Evolutionary conservation across 1,140 invertebrate genomes (phyloP).

Genomic region (Mesaphorura yosii): DNA sequence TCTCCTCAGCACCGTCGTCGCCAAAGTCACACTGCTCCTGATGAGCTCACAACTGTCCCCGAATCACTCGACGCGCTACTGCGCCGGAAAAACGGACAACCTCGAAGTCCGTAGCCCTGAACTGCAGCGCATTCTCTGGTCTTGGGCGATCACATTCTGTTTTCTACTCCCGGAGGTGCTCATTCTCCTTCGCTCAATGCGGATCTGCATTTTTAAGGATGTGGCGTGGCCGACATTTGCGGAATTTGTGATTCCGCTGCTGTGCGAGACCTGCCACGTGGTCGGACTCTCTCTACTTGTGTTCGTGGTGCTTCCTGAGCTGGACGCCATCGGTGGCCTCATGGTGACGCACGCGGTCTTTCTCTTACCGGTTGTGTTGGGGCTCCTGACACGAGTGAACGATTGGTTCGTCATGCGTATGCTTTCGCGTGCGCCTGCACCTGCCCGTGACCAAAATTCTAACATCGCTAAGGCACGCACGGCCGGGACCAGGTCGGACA

Average conservation of each 20-base stretch:
- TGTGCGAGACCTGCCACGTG: slow-evolving; percentile 9
- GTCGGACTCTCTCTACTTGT: slow-evolving; percentile 38
- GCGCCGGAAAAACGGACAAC: neutral
- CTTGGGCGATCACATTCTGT: slow-evolving; percentile 38
- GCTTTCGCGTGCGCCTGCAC: too few relatives aligned
- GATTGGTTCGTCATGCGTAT: too few relatives aligned
- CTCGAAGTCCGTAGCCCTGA: neutral
- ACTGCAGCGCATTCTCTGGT: slow-evolving; percentile 37
- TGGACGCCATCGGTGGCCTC: slow-evolving; percentile 41
- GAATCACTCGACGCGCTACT: slow-evolving; percentile 9
- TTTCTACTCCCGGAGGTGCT: slow-evolving; percentile 38
- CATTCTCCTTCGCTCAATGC: slow-evolving; percentile 35
- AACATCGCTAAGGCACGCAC: too few relatives aligned
- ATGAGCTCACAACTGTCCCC: slow-evolving; percentile 37
- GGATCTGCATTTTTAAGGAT: slow-evolving; percentile 38
- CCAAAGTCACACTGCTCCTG: slow-evolving; percentile 36
- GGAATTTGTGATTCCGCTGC: slow-evolving; percentile 9
- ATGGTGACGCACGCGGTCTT: slow-evolving; percentile 43
- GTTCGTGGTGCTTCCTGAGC: slow-evolving; percentile 42
- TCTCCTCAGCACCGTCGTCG: slow-evolving; percentile 33
- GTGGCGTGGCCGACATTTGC: slow-evolving; percentile 9
- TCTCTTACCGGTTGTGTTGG: slow-evolving; percentile 39
- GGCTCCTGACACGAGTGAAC: too few relatives aligned
- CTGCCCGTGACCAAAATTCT: too few relatives aligned
- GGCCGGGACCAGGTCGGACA: too few relatives aligned